Base-by-base conservation (phyloP, 2,888 invertebrate species). In the Synanthedon vespiformis region DNA sequence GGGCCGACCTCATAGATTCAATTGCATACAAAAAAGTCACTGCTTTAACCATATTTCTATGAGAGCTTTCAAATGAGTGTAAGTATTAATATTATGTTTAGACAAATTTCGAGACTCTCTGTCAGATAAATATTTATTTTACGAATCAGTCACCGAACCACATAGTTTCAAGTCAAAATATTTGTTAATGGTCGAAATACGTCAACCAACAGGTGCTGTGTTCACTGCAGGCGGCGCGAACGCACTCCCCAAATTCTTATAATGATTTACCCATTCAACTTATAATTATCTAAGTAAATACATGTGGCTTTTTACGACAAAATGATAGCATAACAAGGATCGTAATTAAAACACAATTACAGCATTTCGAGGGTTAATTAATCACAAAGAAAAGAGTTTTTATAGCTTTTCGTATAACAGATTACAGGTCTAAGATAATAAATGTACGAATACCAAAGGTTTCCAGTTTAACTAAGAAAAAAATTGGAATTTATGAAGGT, bases 211-310 rank as follows among this genome's bases (percentile, higher is more conserved):
- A 56, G 55, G 55, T 55, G 55, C 55, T 40, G 51, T 27, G 40
- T 34, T 40, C 52, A 44, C 55, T 49, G 47, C 55, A 59, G 57
- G 54, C 57, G 56, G 54, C 61, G 53, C 53, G 57, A 56, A 54
- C 61, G 53, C 59, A 60, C 58, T 61, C 70, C 70, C 67, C 57
- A 68, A 68, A 68, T 67, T 68, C 67, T 71, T 64, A 67, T 72
- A 72, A 76, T 74, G 70, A 73, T 64, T 67, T 61, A 66, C 61
- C 63, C 62, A 59, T 61, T 62, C 64, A 61, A 69, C 65, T 63
- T 66, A 69, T 71, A 72, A 77, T 75, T 77, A 75, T 67, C 65
- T 68, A 70, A 74, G 66, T 72, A 71, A 77, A 73, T 72, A 68
- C 56, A 27, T 48, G 61, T 58, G 57, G 59, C 57, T 55, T 61